Evolutionary conservation across 2,113 vertebrate species (phyloP).

Genomic region (Microtus pennsylvanicus): DNA sequence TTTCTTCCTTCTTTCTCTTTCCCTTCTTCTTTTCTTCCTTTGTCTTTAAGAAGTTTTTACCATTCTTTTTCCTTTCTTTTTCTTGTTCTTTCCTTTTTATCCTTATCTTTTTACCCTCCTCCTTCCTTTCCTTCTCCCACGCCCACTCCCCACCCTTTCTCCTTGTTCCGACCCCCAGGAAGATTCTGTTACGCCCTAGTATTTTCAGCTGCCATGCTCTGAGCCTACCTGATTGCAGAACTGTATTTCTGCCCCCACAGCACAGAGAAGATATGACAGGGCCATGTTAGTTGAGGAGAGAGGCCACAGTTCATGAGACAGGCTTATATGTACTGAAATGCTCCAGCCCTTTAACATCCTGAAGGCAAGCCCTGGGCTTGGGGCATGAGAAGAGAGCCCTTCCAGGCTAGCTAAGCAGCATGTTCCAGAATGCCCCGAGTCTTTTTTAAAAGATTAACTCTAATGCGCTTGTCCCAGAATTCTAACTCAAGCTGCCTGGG

Average conservation of each 20-base stretch:
- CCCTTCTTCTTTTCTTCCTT: not conserved
- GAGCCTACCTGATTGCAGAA: not conserved
- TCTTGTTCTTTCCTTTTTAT: not conserved
- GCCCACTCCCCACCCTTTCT: not conserved
- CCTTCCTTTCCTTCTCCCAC: not conserved
- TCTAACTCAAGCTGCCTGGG: not conserved
- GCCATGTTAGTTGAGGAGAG: not conserved
- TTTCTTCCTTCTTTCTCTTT: no score
- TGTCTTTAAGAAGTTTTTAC: not conserved
- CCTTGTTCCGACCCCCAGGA: not conserved
- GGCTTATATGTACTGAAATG: not conserved
- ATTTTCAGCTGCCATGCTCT: not conserved
- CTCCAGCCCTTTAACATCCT: not conserved
- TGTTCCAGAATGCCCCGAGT: not conserved
- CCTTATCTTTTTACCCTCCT: not conserved
- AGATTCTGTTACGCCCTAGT: not conserved
- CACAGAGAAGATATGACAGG: not conserved
- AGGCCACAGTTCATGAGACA: not conserved
- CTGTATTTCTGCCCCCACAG: not conserved
- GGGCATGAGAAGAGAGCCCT: not conserved
- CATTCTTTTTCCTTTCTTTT: not conserved
- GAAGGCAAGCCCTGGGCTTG: not conserved
- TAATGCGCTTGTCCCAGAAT: not conserved
- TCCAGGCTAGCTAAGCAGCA: not conserved
- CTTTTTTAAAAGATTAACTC: not conserved